Evolutionary conservation across 92 coral and sea anemone species (phyloP).

Genomic region (Pocillopora grandis): DNA sequence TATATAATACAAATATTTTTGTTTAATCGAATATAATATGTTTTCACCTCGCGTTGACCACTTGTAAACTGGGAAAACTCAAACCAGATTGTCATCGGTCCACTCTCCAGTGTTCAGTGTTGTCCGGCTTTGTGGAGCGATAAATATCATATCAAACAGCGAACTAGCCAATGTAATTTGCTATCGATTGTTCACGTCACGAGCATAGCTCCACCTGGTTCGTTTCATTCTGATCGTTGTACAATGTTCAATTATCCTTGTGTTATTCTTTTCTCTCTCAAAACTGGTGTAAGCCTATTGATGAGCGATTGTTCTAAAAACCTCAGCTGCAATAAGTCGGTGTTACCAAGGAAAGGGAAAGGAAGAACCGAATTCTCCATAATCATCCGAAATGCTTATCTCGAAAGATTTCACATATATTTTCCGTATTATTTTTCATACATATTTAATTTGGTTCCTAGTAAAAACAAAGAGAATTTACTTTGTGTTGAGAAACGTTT

Average conservation of each 20-base stretch:
- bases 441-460: constrained; percentile 24
- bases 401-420: neutral
- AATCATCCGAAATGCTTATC: constrained; percentile 22
- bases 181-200: constrained; percentile 16
- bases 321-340: neutral
- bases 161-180: constrained; percentile 39
- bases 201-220: constrained; percentile 11
- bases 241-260: neutral
- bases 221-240: neutral
- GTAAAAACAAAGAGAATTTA: neutral
- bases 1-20: constrained; percentile 10
- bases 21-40: constrained; percentile 15
- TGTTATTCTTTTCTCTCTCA: neutral
- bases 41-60: constrained; percentile 38
- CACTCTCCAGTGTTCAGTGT: constrained; percentile 1
- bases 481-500: neutral
- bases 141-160: constrained; percentile 30
- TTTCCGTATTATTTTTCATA: constrained; percentile 5
- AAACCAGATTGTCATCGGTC: constrained; percentile 16
- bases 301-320: neutral
- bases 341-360: neutral
- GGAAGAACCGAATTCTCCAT: neutral
- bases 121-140: constrained; percentile 25
- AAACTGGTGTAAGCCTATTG: neutral
- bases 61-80: constrained; percentile 14